Percentiles rank a stretch among this genome's conserved stretches.
These are phyloP conservation scores for Lamellibrachia columna DNA, from an alignment of 2,888 invertebrate genomes.

Conservation along the genomic window DNA sequence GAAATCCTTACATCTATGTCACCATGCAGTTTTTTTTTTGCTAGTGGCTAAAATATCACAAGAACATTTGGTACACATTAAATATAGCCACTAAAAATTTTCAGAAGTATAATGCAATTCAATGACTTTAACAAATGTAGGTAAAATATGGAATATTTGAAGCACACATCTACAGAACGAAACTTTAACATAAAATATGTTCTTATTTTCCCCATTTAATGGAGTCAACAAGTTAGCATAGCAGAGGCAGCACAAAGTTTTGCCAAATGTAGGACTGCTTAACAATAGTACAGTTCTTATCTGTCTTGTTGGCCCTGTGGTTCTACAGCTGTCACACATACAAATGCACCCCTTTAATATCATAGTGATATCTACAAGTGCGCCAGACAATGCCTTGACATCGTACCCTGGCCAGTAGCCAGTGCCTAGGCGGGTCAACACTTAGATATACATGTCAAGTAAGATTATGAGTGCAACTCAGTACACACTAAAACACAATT, in stretches of 20 bases:
- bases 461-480: neutral
- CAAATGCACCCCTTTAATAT: constrained; percentile 8
- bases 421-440: neutral
- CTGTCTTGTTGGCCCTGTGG: neutral
- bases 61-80: neutral
- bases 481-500: neutral
- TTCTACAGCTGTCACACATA: neutral
- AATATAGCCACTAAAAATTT: neutral
- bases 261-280: neutral
- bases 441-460: neutral
- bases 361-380: neutral
- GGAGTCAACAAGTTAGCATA: neutral
- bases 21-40: neutral
- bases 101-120: neutral
- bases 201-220: too few species aligned
- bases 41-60: neutral
- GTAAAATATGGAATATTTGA: too few species aligned
- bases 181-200: too few species aligned
- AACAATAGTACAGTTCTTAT: neutral
- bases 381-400: neutral
- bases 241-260: neutral
- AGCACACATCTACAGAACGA: too few species aligned
- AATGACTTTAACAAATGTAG: neutral
- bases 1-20: neutral
- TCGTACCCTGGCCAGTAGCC: neutral